Percentiles rank a stretch among this genome's conserved stretches.
phyloP scores from a whole-genome alignment of 2,113 vertebrate species.

The Pampusana beccarii region DNA sequence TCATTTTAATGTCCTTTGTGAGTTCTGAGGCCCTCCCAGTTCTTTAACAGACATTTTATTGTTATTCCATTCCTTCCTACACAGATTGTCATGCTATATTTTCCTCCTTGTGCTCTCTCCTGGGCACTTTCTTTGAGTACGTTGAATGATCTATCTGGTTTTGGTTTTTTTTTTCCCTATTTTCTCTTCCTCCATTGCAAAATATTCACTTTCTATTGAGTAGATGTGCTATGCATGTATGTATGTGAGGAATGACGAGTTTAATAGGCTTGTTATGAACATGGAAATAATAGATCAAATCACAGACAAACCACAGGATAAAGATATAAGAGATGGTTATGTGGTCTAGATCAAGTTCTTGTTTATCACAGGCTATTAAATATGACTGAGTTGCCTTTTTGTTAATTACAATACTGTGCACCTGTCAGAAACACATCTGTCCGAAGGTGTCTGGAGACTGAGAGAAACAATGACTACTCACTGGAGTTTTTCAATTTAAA shows the following conservation, averaged over 20 bases:
- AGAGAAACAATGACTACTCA: background rate
- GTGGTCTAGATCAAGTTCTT: background rate
- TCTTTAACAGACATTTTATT: background rate
- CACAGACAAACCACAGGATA: background rate
- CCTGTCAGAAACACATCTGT: constrained; percentile 5
- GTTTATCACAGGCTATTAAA: background rate
- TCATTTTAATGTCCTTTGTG: background rate
- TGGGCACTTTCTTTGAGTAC: background rate
- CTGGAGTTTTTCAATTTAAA: background rate
- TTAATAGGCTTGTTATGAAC: background rate
- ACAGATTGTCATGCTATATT: background rate
- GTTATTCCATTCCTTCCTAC: background rate
- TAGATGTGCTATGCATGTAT: background rate
- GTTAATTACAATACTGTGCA: background rate
- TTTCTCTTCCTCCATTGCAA: background rate
- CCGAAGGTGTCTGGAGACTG: background rate
- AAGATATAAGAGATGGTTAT: background rate
- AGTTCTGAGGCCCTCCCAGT: background rate
- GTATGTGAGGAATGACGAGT: background rate
- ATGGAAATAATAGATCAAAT: background rate
- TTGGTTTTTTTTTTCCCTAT: background rate
- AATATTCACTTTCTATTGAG: background rate
- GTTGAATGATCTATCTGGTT: background rate
- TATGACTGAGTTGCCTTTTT: background rate
- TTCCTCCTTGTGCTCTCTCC: background rate